These are phyloP conservation scores for Smutsia temminckii DNA, from an alignment of 2,797 vertebrate genomes.

Conservation along the genomic window DNA sequence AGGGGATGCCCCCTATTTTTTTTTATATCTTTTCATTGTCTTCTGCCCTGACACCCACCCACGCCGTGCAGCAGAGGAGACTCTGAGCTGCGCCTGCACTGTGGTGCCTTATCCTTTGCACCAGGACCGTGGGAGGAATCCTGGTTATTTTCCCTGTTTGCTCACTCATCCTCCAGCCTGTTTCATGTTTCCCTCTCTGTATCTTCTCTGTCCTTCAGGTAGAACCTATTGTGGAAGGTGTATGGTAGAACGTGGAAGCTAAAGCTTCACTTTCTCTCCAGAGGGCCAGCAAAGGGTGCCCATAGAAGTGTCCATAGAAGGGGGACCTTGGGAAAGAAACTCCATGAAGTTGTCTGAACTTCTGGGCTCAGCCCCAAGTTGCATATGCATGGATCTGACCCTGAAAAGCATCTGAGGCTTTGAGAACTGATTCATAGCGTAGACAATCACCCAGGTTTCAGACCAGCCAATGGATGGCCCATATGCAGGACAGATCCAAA, in stretches of 20 bases:
- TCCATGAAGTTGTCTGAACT: neutral
- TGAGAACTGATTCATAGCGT: neutral
- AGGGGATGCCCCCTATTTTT: neutral
- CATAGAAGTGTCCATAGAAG: neutral
- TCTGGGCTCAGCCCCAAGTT: neutral
- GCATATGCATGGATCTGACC: neutral
- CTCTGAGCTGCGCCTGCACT: neutral
- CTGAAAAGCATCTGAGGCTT: neutral
- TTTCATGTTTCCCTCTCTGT: neutral
- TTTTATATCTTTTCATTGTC: neutral
- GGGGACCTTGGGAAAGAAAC: neutral
- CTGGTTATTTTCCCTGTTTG: neutral
- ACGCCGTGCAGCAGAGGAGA: too few species aligned
- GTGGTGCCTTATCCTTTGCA: neutral
- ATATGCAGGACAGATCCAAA: neutral
- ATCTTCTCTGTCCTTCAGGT: neutral
- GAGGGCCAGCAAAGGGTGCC: neutral
- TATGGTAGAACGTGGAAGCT: neutral
- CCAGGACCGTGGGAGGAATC: neutral
- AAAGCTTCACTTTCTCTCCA: neutral
- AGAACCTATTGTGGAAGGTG: neutral
- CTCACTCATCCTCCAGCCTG: neutral
- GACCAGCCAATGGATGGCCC: neutral
- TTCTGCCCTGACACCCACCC: neutral
- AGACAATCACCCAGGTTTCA: neutral